phyloP scores from a whole-genome alignment of 2,888 invertebrate species.

The Argyresthia goedartella region DNA sequence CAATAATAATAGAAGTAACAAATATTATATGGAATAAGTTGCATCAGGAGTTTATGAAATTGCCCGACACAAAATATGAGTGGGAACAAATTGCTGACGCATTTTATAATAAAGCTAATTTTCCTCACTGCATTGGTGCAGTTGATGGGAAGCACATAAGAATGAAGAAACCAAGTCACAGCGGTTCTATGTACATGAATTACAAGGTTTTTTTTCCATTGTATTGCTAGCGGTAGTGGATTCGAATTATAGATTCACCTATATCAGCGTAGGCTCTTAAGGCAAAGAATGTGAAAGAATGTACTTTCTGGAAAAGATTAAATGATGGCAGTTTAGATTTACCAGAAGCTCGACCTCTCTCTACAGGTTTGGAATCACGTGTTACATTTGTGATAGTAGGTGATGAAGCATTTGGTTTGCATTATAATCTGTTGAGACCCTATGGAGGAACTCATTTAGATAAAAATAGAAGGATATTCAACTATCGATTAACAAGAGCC shows the following conservation, averaged over 20 bases:
- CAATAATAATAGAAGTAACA: constrained; percentile 20
- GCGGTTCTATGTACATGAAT: constrained; percentile 18
- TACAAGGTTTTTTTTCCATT: constrained; percentile 19
- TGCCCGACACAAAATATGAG: constrained; percentile 18
- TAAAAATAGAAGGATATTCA: constrained; percentile 8
- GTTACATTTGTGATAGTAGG: constrained; percentile 8
- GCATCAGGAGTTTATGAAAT: constrained; percentile 9
- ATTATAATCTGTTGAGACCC: constrained; percentile 11
- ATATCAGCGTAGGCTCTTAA: constrained; percentile 18
- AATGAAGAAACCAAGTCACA: constrained; percentile 14
- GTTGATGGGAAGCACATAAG: constrained; percentile 12
- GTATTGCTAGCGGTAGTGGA: constrained; percentile 18
- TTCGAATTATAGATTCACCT: constrained; percentile 18
- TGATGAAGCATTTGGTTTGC: constrained; percentile 13
- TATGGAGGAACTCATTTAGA: constrained; percentile 9
- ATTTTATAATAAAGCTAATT: constrained; percentile 14
- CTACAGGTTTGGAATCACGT: constrained; percentile 7
- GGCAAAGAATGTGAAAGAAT: constrained; percentile 16
- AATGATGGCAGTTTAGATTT: constrained; percentile 10
- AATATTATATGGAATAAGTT: constrained; percentile 17
- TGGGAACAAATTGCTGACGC: constrained; percentile 19
- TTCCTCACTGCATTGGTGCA: constrained; percentile 13
- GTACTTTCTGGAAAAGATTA: constrained; percentile 12
- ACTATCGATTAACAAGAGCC: constrained; percentile 4
- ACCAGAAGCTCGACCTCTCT: constrained; percentile 12